Base-by-base conservation (phyloP, 2,888 invertebrate species). In the Cheiracanthium punctorium region DNA sequence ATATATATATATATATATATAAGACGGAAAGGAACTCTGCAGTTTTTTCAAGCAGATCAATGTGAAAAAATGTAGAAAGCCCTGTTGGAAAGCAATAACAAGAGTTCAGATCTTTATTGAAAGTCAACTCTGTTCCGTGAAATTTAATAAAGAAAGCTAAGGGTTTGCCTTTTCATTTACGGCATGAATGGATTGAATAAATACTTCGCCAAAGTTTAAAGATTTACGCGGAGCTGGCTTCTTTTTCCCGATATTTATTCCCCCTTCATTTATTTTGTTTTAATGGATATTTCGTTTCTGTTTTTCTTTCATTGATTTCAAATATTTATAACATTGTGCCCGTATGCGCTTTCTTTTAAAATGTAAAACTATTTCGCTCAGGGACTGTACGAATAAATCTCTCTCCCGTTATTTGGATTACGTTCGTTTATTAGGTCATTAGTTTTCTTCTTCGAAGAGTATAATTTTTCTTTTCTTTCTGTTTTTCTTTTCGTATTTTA, bases 151-250 rank as follows among this genome's bases (percentile, higher is more conserved):
- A 84, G 84, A 84, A 79, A 69, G 75, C 69, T 70, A 30, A 64
- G 43, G 70, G 79, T 84, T 84, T 79, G 84, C 84, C 77, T 84
- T 84, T 84, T 84, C 84, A 84, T 84, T 84, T 84, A 84, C 77
- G 84, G 77, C 71, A 84, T 79, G 84, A 84, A 84, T 84, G 84
- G 79, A 84, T 84, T 84, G 84, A 52, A 84, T 84, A 84, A 84
- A 84, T 79, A 84, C 77, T 82, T 82, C 70, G 81, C 82, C 43
- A 70, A 77, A 82, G 71, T 84, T 84, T 73, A 84, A 84, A 84
- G 84, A 84, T 84, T 84, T 84, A 77, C 67, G 77, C 67, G 64
- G 73, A 69, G 43, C 52, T 29, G 64, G n/a, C 43, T 69, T 43
- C 65, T 48, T 82, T 82, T 84, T 73, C 37, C 84, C 72, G 77